A percentile compares a stretch with the other conserved stretches of the same genome.
Evolutionary conservation across 2,797 vertebrate species (phyloP).

Genomic region (Myotis myotis): DNA sequence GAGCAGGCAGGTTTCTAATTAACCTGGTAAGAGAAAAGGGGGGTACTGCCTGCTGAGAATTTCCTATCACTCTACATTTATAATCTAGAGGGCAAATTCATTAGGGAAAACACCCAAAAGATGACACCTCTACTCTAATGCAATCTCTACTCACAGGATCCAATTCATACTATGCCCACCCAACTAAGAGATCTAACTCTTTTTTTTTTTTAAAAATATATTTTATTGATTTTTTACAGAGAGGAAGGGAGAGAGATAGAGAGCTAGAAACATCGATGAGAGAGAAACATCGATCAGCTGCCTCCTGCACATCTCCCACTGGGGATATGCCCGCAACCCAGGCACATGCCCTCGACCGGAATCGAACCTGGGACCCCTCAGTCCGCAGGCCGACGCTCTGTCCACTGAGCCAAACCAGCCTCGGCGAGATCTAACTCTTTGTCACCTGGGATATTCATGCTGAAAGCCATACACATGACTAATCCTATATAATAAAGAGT

Average conservation of each 20-base stretch:
- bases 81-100: constrained; percentile 16
- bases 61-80: constrained; percentile 34
- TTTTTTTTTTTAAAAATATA: no score
- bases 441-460: constrained; percentile 21
- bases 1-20: constrained; percentile 58
- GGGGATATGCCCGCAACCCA: no score
- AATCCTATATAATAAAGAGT: background rate
- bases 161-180: background rate
- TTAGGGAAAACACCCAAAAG: constrained; percentile 26
- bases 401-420: no score
- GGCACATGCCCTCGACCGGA: no score
- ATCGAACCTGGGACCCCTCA: no score
- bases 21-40: background rate
- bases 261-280: no score
- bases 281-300: no score
- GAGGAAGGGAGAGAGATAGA: no score
- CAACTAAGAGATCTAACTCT: background rate
- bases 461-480: constrained; percentile 29
- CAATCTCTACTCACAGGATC: background rate
- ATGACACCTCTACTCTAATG: background rate
- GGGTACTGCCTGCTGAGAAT: constrained; percentile 7
- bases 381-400: no score
- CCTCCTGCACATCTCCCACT: no score
- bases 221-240: no score
- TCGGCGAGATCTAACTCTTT: background rate